Evolutionary conservation across 2,888 invertebrate genomes (phyloP).

Genomic region (Patella depressa): DNA sequence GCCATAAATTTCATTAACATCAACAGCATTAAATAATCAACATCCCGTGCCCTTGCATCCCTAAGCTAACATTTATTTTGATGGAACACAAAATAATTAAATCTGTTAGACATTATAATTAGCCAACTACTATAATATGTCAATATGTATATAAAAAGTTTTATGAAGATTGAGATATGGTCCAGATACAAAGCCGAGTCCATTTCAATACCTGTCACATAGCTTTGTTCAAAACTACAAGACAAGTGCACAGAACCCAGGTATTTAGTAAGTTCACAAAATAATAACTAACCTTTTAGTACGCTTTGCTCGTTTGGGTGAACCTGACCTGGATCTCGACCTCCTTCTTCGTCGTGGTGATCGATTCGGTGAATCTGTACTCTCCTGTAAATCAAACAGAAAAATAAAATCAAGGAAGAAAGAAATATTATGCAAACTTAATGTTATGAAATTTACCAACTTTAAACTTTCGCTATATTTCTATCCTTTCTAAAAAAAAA

Average conservation of each 20-base stretch:
- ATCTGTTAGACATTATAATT: no score
- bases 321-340: constrained; percentile 17
- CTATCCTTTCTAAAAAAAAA: no score
- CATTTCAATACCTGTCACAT: no score
- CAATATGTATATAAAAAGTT: no score
- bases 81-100: no score
- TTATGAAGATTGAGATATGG: no score
- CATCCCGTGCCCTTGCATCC: neutral
- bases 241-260: no score
- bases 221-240: no score
- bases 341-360: constrained; percentile 7
- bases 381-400: constrained; percentile 38
- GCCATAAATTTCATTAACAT: neutral
- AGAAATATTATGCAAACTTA: neutral
- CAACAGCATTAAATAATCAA: neutral
- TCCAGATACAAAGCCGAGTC: no score
- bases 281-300: neutral
- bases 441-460: neutral
- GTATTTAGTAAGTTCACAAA: no score
- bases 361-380: constrained; percentile 42
- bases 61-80: neutral
- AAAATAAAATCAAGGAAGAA: neutral
- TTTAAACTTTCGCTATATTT: neutral
- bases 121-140: no score
- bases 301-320: constrained; percentile 4